Evolutionary conservation across 2,113 vertebrate species (phyloP).

Genomic region (Oenanthe melanoleuca): DNA sequence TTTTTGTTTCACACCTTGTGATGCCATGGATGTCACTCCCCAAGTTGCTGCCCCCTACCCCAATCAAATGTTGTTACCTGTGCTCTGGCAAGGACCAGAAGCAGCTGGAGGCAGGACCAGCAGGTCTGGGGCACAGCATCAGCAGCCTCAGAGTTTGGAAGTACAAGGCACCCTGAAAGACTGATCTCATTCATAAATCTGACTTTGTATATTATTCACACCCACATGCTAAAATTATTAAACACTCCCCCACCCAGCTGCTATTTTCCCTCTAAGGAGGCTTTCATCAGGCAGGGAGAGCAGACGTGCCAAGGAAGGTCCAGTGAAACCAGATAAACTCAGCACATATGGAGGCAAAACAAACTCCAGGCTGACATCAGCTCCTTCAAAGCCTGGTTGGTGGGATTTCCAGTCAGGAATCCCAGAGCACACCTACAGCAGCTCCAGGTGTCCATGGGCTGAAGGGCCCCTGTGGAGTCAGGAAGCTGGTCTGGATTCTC

Average conservation of each 20-base stretch:
- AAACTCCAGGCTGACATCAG: accelerated
- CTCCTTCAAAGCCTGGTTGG: neutral
- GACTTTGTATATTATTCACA: neutral
- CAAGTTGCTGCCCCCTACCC: neutral
- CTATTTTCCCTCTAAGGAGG: neutral
- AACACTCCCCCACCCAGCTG: neutral
- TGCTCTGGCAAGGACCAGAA: neutral
- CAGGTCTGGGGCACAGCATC: neutral
- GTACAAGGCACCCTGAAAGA: neutral
- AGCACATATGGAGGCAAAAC: neutral
- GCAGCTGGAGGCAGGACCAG: neutral
- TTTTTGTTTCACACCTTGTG: neutral
- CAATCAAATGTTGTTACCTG: neutral
- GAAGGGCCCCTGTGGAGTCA: accelerated
- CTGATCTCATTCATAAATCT: conserved; percentile 5
- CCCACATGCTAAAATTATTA: neutral
- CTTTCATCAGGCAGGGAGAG: neutral
- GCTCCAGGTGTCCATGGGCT: accelerated
- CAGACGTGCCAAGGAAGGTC: neutral
- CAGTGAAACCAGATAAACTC: neutral
- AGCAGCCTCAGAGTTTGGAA: neutral
- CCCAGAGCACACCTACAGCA: neutral
- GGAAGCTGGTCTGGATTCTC: neutral
- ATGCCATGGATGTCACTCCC: neutral
- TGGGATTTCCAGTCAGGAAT: neutral